phyloP scores from a whole-genome alignment of 2,797 vertebrate species.

The Luscinia megarhynchos region DNA sequence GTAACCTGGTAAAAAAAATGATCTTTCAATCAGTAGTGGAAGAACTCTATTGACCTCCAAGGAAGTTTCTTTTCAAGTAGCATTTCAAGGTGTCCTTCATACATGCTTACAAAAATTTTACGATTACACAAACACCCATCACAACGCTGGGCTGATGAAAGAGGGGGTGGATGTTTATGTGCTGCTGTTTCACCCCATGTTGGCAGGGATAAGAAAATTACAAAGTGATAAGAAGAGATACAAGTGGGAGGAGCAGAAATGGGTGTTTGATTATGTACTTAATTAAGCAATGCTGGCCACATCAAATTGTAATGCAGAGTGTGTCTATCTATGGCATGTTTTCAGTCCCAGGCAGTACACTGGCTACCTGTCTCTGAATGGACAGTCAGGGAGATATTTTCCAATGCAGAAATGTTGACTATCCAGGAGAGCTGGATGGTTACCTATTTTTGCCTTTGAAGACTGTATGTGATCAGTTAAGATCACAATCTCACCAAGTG shows the following conservation, averaged over 20 bases:
- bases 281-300: constrained; percentile 33
- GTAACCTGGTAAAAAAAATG: neutral
- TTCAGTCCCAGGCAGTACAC: neutral
- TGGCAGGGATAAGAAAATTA: constrained; percentile 18
- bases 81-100: neutral
- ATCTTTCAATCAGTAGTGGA: neutral
- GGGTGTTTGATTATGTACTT: neutral
- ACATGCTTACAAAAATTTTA: neutral
- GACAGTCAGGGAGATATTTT: neutral
- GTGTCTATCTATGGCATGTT: neutral
- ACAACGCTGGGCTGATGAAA: neutral
- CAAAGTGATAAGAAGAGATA: constrained; percentile 12
- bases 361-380: neutral
- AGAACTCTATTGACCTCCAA: neutral
- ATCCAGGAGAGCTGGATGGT: neutral
- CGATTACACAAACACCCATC: neutral
- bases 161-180: constrained; percentile 29
- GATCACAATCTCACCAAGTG: neutral
- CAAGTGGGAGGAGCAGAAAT: neutral
- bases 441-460: constrained; percentile 19
- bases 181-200: neutral
- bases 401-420: neutral
- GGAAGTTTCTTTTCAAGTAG: neutral
- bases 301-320: constrained; percentile 12
- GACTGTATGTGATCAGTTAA: neutral